Conservation (phyloP, 2,797 vertebrate genomes). For the Ctenochaetus hawaiiensis region DNA sequence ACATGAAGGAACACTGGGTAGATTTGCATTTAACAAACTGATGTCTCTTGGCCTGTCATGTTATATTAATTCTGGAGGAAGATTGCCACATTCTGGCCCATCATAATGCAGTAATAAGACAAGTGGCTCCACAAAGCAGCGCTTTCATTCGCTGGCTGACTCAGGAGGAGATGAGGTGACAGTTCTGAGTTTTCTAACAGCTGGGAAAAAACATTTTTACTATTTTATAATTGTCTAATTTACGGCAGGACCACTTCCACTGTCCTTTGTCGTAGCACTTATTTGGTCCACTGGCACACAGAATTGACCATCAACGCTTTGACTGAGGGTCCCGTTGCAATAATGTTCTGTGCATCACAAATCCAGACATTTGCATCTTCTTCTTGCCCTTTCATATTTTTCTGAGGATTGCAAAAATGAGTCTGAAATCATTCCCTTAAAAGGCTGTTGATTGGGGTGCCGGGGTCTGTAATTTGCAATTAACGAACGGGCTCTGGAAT, state of each 20-base stretch:
- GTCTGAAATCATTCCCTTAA: constrained; percentile 86
- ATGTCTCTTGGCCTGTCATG: constrained; percentile 84
- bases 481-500: constrained; percentile 86
- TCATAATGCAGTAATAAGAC: constrained; percentile 79
- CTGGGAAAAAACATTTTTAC: constrained; percentile 58
- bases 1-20: constrained; percentile 76
- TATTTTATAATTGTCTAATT: constrained; percentile 75
- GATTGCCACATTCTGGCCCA: constrained; percentile 69
- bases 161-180: constrained; percentile 45
- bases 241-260: constrained; percentile 56
- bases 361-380: constrained; percentile 75
- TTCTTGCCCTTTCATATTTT: constrained; percentile 81
- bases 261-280: constrained; percentile 53
- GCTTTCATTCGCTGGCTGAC: constrained; percentile 57
- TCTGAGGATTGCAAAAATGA: constrained; percentile 82
- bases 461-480: constrained; percentile 89
- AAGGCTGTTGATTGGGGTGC: constrained; percentile 88
- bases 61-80: constrained; percentile 80
- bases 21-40: constrained; percentile 87
- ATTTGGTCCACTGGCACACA: constrained; percentile 57
- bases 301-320: constrained; percentile 52
- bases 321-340: constrained; percentile 54
- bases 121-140: constrained; percentile 58
- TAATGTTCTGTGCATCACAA: constrained; percentile 67
- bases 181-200: constrained; percentile 50